Conservation (phyloP, 2,797 vertebrate genomes). For the Phrynocephalus guinanensis region DNA sequence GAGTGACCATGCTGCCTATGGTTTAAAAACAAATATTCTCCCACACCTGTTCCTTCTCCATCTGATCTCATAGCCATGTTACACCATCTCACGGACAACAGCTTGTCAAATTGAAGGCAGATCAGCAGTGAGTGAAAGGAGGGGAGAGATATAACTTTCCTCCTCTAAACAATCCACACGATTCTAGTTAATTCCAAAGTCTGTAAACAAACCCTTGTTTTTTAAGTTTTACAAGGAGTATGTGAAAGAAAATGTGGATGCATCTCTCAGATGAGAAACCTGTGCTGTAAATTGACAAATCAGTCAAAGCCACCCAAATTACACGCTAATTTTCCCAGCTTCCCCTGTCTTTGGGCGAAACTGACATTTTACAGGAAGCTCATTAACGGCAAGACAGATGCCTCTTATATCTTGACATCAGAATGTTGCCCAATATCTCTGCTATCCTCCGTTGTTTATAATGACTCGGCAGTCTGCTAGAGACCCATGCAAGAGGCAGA, state of each 20-base stretch:
- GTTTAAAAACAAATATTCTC: too few relatives aligned
- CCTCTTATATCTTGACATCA: conserved; percentile 77
- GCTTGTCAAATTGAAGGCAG: neutral
- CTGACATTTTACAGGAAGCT: conserved; percentile 80
- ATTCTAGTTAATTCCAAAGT: neutral
- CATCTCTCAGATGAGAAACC: conserved; percentile 59
- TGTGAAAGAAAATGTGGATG: conserved; percentile 72
- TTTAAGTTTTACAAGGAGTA: conserved; percentile 15
- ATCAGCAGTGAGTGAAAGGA: neutral
- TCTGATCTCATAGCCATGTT: neutral
- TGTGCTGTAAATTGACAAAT: conserved; percentile 75
- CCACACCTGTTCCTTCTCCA: too few relatives aligned
- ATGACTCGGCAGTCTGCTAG: conserved; percentile 59
- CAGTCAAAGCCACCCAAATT: conserved; percentile 79
- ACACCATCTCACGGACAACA: neutral
- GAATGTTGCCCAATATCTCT: conserved; percentile 72
- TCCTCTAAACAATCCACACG: neutral
- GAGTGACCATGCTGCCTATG: too few relatives aligned
- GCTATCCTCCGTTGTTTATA: conserved; percentile 63
- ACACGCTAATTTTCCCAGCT: conserved; percentile 68
- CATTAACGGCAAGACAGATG: conserved; percentile 77
- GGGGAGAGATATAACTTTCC: neutral
- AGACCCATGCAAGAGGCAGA: conserved; percentile 80
- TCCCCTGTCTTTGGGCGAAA: conserved; percentile 70
- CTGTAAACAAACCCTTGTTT: neutral